Base-by-base conservation (phyloP, 2,888 invertebrate species). In the Elysia crispata region DNA sequence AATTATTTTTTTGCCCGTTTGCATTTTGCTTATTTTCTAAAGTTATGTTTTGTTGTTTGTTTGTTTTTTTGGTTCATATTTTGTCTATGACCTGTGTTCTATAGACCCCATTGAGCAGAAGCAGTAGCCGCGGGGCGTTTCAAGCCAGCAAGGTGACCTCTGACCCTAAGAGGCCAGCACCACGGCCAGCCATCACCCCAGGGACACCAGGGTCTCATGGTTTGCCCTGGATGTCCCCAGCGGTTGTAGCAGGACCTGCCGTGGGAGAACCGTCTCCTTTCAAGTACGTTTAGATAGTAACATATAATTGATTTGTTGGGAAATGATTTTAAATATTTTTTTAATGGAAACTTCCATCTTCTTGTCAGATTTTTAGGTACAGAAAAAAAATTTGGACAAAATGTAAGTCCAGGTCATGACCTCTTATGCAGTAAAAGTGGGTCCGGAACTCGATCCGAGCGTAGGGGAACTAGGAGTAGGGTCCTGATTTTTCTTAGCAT, bases 191-290 rank as follows among this genome's bases (percentile, higher is more conserved):
- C 15, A 50, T 30, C 3, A 79, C 79, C 1, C 79, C 79, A 18
- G 67, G 66, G 49, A 79, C 78, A 1, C 78, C 78, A 15, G 78
- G 78, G 0, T 78, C 78, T 23, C 62, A 77, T 20, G 60, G 33
- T 28, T 18, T 77, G 13, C 41, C 57, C 28, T 77, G 41, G 41
- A 41, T 41, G 41, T 41, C 77, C 8, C 70, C 62, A 0, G 31
- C 77, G 20, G 60, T 70, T 18, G 66, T 1, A 23, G 66, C 76
- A n/a, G 67, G 54, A 15, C 28, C 31, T 28, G 76, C 54, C 1
- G 23, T 13, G 1, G 33, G n/a, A 31, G 76, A 76, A 20, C 28
- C 76, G 0, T 69, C 67, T 31, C 67, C 69, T 50, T 15, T 67
- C n/a, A 76, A 30, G 76, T 76, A 54, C 8, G 66, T 18, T 62